These are phyloP conservation scores for Trichomycterus rosablanca DNA, from an alignment of 2,113 vertebrate genomes.

Conservation along the genomic window DNA sequence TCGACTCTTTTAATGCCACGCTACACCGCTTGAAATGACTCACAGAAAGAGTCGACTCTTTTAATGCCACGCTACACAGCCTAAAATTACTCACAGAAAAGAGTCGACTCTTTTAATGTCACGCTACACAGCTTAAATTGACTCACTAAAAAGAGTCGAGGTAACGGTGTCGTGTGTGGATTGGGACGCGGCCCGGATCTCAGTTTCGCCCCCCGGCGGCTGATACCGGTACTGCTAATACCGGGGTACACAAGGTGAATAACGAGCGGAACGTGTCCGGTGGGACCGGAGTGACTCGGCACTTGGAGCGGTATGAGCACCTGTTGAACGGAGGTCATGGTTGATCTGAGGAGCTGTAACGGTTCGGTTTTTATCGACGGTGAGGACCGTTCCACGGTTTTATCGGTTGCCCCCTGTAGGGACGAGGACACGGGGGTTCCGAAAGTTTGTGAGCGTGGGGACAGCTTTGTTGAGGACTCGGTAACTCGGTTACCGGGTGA, in stretches of 20 bases:
- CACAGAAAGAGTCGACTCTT: neutral
- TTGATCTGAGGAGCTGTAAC: neutral
- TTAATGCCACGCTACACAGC: neutral
- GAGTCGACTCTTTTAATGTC: no score
- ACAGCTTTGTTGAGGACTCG: neutral
- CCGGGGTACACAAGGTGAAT: slow-evolving; percentile 55
- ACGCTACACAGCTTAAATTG: no score
- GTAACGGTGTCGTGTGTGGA: neutral
- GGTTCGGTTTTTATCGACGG: slow-evolving; percentile 1
- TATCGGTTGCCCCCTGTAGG: slow-evolving; percentile 31
- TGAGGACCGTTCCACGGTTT: neutral
- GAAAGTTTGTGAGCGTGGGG: slow-evolving; percentile 51
- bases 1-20: neutral
- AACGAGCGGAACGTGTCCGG: slow-evolving; percentile 24
- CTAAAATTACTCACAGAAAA: no score
- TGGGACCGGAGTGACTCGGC: neutral
- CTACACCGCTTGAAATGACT: neutral
- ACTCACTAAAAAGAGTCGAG: no score
- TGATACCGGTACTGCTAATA: neutral
- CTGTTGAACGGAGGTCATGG: neutral
- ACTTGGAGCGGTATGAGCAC: neutral
- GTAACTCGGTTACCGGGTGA: neutral
- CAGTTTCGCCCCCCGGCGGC: slow-evolving; percentile 57
- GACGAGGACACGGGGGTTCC: slow-evolving; percentile 53
- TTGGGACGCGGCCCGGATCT: neutral